These are phyloP conservation scores for Amphiduros pacificus DNA, from an alignment of 2,888 invertebrate genomes.

Conservation along the genomic window DNA sequence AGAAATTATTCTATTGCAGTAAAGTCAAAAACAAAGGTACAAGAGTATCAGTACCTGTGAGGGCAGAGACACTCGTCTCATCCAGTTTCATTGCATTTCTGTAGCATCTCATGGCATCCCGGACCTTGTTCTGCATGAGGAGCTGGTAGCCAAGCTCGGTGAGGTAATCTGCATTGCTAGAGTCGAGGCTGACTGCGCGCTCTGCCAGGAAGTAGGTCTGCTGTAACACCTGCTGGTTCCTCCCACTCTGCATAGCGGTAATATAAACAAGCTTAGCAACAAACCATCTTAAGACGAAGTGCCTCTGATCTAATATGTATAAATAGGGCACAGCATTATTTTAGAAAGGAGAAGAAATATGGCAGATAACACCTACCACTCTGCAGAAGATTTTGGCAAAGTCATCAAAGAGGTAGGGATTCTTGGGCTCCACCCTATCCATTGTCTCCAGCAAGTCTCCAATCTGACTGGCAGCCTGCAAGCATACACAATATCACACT, in stretches of 20 bases:
- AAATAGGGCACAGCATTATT: neutral
- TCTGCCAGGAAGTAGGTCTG: slow-evolving; percentile 79
- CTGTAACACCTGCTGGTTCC: slow-evolving; percentile 68
- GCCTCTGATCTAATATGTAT: no score
- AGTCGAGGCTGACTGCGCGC: slow-evolving; percentile 73
- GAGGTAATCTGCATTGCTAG: slow-evolving; percentile 72
- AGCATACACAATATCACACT: neutral
- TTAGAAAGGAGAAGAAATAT: neutral
- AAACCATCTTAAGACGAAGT: no score
- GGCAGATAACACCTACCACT: slow-evolving; percentile 65
- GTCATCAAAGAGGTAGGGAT: slow-evolving; percentile 72
- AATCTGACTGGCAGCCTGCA: slow-evolving; percentile 68
- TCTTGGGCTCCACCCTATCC: slow-evolving; percentile 76
- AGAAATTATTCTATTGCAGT: no score
- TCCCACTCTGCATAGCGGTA: slow-evolving; percentile 62
- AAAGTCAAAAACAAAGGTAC: no score
- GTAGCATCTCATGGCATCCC: slow-evolving; percentile 79
- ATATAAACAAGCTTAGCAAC: no score
- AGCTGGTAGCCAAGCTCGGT: slow-evolving; percentile 83
- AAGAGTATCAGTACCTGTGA: slow-evolving; percentile 59
- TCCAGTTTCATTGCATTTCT: slow-evolving; percentile 82
- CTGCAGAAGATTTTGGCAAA: slow-evolving; percentile 70
- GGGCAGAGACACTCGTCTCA: slow-evolving; percentile 77
- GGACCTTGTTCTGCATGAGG: slow-evolving; percentile 72
- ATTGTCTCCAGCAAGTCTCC: slow-evolving; percentile 71